Evolutionary conservation across 2,888 invertebrate species (phyloP).

Genomic region (Eristalinus sepulchralis): DNA sequence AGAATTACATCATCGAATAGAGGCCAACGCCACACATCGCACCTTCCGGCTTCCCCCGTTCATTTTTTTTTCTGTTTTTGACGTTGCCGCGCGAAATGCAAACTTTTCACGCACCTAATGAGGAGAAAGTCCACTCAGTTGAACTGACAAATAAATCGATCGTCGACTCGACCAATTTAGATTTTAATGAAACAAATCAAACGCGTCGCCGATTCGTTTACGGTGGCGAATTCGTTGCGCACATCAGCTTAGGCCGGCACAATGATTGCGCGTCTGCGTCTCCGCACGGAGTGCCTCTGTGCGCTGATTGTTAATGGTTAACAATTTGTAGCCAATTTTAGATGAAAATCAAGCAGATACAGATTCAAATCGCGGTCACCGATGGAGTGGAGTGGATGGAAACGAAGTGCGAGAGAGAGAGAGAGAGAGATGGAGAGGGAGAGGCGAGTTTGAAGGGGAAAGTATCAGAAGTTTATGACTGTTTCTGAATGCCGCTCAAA

Average conservation of each 20-base stretch:
- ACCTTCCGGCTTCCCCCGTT: not conserved
- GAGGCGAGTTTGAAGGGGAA: not conserved
- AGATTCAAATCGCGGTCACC: slow-evolving; percentile 6
- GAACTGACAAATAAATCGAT: slow-evolving; percentile 4
- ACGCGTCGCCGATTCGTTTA: not conserved
- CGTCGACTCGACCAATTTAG: not conserved
- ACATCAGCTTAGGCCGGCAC: not conserved
- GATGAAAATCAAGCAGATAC: slow-evolving; percentile 4
- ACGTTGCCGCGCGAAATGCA: not conserved
- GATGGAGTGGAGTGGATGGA: not conserved
- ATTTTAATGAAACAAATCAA: not conserved
- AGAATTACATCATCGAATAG: not conserved
- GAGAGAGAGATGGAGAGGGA: not conserved
- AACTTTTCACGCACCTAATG: not conserved
- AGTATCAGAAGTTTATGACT: not conserved
- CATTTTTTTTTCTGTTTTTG: too few species aligned
- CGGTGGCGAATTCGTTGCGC: not conserved
- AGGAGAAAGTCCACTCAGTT: slow-evolving; percentile 1
- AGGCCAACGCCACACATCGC: not conserved
- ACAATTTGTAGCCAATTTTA: slow-evolving; percentile 16
- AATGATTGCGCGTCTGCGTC: not conserved
- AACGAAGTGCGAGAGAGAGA: not conserved
- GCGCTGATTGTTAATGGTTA: slow-evolving; percentile 10
- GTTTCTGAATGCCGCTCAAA: not conserved
- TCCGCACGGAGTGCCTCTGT: not conserved